phyloP scores from a whole-genome alignment of 2,113 vertebrate species.

The Hippotragus niger region DNA sequence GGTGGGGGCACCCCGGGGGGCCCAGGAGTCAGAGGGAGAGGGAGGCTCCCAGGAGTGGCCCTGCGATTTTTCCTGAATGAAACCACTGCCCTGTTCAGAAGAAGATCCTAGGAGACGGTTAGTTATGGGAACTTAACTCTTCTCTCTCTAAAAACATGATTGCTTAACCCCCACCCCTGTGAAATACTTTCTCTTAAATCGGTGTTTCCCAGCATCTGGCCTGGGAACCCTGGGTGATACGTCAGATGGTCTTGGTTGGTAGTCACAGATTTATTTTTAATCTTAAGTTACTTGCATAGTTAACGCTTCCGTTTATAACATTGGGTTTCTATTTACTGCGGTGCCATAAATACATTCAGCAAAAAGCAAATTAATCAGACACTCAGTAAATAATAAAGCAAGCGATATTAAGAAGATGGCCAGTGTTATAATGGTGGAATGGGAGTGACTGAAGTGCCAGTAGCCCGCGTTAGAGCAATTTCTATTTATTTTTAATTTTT shows the following conservation, averaged over 20 bases:
- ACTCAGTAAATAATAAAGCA: not conserved
- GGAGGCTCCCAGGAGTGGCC: not conserved
- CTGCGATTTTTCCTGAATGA: not conserved
- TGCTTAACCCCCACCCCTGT: too few species aligned
- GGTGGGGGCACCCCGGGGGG: rapidly evolving
- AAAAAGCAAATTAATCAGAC: not conserved
- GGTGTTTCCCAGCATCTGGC: not conserved
- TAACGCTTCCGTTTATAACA: not conserved
- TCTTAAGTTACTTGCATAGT: not conserved
- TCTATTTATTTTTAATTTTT: not conserved
- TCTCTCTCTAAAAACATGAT: not conserved
- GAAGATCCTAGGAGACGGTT: not conserved
- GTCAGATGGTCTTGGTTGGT: not conserved
- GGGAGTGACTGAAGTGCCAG: not conserved
- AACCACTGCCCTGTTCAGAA: not conserved
- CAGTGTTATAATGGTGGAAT: not conserved
- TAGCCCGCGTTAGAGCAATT: not conserved
- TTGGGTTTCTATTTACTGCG: not conserved
- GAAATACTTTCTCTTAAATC: not conserved
- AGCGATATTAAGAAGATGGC: not conserved
- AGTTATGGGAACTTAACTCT: not conserved
- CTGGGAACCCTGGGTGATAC: not conserved
- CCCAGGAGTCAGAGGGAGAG: too few species aligned
- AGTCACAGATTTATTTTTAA: not conserved
- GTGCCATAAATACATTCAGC: not conserved